Base-by-base conservation (phyloP, 1,140 invertebrate species). In the Lineus longissimus region DNA sequence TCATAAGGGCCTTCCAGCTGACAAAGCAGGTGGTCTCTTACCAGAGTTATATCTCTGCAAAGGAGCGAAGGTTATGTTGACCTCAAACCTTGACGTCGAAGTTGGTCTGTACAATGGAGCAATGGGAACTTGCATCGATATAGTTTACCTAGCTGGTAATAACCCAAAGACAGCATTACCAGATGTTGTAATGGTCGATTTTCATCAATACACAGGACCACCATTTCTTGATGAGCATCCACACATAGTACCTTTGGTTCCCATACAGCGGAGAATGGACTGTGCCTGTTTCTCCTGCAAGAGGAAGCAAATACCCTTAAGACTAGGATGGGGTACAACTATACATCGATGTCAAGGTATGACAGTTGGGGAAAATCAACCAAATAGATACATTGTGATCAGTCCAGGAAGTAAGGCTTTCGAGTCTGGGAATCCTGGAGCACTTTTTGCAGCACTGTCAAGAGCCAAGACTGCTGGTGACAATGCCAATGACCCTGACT, bases 281-380 rank as follows among this genome's bases (percentile, higher is more conserved):
- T 43, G 40, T 19, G 11, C 11, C 40, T 43, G 6, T 47, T 58
- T 19, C 19, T 65, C 19, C 1, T 70, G 69, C 30, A 70, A 61
- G 57, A 55, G 68, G 45, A 64, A 63, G 36, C 68, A 67, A 60
- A 64, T 67, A 40, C 68, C 64, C n/a, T 47, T 70, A 19, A 17
- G 45, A 22, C 68, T 70, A 54, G 62, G 62, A 2, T 71, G 67
- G n/a, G n/a, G n/a, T n/a, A n/a, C n/a, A n/a, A n/a, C n/a, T n/a
- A n/a, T n/a, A n/a, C n/a, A n/a, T n/a, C 11, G 40, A 13, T 69
- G 67, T 25, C 69, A 71, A 63, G 64, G 69, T 1, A 69, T 71
- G 67, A 71, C 69, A 2, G 64, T 71, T 30, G 67, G 69, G 11
- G n/a, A 62, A 1, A 59, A 59, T 13, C 59, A 70, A 55, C 1